A percentile compares a stretch with the other conserved stretches of the same genome.
phyloP scores from a whole-genome alignment of 2,113 vertebrate genomes.

The Sceloporus tristichus region DNA sequence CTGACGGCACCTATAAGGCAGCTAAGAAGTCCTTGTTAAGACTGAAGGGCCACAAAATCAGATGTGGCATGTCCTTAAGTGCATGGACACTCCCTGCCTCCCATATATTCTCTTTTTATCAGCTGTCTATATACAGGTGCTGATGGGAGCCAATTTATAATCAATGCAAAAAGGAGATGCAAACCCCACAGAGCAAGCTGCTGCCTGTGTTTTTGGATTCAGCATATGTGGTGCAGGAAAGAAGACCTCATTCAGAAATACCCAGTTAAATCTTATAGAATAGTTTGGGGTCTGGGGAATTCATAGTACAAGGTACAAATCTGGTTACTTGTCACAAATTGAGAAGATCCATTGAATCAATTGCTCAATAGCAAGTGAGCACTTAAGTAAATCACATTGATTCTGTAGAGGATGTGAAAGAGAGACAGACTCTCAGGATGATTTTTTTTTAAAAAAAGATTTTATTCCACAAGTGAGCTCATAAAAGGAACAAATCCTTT shows the following conservation, averaged over 20 bases:
- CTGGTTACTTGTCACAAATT: no score
- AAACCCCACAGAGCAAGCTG: not conserved
- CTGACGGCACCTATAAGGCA: not conserved
- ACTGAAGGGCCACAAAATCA: not conserved
- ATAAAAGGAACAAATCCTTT: no score
- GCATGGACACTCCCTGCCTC: not conserved
- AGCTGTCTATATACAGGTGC: not conserved
- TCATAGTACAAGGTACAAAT: no score
- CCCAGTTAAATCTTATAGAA: not conserved
- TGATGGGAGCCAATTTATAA: not conserved
- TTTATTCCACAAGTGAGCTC: no score
- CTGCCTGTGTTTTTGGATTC: not conserved
- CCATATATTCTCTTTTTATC: not conserved
- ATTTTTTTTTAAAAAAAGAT: no score
- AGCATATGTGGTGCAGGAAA: not conserved
- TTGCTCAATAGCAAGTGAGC: no score
- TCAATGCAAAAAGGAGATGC: not conserved
- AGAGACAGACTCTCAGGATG: no score
- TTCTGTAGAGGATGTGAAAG: no score
- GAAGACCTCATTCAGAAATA: not conserved
- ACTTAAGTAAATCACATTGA: no score
- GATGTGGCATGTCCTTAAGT: not conserved
- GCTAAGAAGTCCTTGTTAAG: conserved; percentile 20
- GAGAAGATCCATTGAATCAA: no score
- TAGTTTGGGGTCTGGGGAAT: no score